Evolutionary conservation across 2,888 invertebrate species (phyloP), one percentile per base, ranked within the genome.

Genomic region (Standfussiana lucernea): DNA sequence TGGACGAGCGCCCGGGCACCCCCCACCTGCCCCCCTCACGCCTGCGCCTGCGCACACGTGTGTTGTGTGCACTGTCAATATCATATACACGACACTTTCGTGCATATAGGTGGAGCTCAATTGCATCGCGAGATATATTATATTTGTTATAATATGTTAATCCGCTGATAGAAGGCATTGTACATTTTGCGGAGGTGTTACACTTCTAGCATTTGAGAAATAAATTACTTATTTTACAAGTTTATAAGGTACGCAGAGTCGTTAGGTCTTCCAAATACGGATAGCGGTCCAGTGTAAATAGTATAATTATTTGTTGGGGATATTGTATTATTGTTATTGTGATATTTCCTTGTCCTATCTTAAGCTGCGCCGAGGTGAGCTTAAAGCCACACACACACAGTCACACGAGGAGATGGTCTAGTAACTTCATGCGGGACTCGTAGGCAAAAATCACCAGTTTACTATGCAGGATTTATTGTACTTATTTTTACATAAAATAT

Each of bases 41-140:
- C 71, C 68, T 68, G 83, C 84, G 71, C 80, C 65, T 62, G 77
- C 66, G 69, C 82, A 76, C 90, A 91, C 89, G 89, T 83, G 78
- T 77, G 73, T 65, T 82, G 75, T 77, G 73, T 83, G 68, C 83
- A 81, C 80, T 79, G 83, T 83, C 80, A 80, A 84, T 84, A 80
- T 79, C 80, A 80, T 73, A 79, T 74, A 69, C 77, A 76, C 69
- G 62, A 75, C 61, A 77, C 76, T 50, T 42, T 65, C 65, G 42
- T 62, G 74, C 77, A 37, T 37, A 78, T 82, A 67, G 74, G 82
- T 73, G 82, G 74, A 77, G 72, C 73, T 82, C 75, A 69, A 76
- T 75, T 84, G 79, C 84, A 79, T 65, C 61, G 59, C 50, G 50
- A 71, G 66, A 61, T 69, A 74, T 82, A 76, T 72, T 37, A 79